phyloP scores from a whole-genome alignment of 1,140 invertebrate species.

The Drosophila obscura region DNA sequence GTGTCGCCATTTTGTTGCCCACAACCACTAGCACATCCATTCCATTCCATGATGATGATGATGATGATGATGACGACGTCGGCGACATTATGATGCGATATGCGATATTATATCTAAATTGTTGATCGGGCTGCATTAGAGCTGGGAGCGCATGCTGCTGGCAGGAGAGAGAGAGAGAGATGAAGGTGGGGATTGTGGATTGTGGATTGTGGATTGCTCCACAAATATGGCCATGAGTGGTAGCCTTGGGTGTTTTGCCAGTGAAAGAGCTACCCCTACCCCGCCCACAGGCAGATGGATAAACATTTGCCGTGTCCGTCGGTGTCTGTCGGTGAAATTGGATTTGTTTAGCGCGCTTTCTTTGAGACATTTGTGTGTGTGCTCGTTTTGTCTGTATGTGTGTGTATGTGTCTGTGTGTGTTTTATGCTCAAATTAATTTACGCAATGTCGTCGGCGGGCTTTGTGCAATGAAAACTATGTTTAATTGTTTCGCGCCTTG shows the following conservation, averaged over 20 bases:
- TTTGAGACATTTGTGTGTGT: conserved; percentile 46
- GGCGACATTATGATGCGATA: conserved; percentile 80
- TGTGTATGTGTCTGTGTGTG: conserved; percentile 12
- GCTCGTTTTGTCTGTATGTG: background rate
- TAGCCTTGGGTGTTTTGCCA: conserved; percentile 58
- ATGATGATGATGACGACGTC: conserved; percentile 32
- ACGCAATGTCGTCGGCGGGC: conserved; percentile 64
- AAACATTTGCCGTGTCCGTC: conserved; percentile 39
- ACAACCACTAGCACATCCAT: conserved; percentile 7
- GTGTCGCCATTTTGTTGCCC: conserved; percentile 48
- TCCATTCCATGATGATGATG: conserved; percentile 9
- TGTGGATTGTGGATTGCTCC: conserved; percentile 48
- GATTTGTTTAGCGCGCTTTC: conserved; percentile 79
- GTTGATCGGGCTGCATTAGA: conserved; percentile 75
- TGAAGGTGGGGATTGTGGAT: conserved; percentile 13
- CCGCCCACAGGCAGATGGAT: conserved; percentile 62
- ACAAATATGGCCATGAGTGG: conserved; percentile 68
- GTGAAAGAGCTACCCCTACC: conserved; percentile 55
- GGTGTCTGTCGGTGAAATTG: conserved; percentile 67
- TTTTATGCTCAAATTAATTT: conserved; percentile 70
- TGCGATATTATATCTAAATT: conserved; percentile 83
- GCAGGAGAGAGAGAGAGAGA: conserved; percentile 6
- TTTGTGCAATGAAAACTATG: conserved; percentile 83
- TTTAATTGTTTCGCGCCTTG: conserved; percentile 82
- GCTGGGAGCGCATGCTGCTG: conserved; percentile 18